These are phyloP conservation scores for Lamellibrachia satsuma DNA, from an alignment of 2,888 invertebrate species.

Conservation along the genomic window DNA sequence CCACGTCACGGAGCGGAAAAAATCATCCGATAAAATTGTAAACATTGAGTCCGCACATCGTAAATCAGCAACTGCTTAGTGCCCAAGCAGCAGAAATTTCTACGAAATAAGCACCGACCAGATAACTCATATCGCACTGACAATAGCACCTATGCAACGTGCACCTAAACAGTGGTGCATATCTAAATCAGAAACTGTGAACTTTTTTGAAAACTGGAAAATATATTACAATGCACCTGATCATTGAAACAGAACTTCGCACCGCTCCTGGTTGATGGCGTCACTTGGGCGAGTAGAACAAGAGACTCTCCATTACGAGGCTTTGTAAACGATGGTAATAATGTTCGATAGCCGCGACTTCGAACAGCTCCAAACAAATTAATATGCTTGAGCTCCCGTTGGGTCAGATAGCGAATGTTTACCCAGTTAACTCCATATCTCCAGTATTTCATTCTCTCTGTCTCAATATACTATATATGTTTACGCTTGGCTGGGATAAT, in stretches of 20 bases:
- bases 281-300: neutral
- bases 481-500: too few relatives aligned
- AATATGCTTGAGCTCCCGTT: slow-evolving; percentile 39
- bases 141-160: neutral
- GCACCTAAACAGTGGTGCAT: neutral
- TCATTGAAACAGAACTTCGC: slow-evolving; percentile 6
- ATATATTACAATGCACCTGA: neutral
- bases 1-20: too few relatives aligned
- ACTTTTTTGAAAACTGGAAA: slow-evolving; percentile 1
- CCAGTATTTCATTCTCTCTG: too few relatives aligned
- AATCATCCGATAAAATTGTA: too few relatives aligned
- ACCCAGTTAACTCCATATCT: slow-evolving; percentile 32
- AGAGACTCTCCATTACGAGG: neutral
- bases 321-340: slow-evolving; percentile 8
- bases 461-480: too few relatives aligned
- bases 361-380: slow-evolving; percentile 32
- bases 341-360: neutral
- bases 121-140: too few relatives aligned
- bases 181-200: neutral
- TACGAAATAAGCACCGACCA: too few relatives aligned
- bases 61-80: too few relatives aligned
- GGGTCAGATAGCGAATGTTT: slow-evolving; percentile 40
- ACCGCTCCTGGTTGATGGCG: neutral
- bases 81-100: too few relatives aligned
- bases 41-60: too few relatives aligned